phyloP scores from a whole-genome alignment of 2,113 vertebrate species.

The Spheniscus mendiculus region DNA sequence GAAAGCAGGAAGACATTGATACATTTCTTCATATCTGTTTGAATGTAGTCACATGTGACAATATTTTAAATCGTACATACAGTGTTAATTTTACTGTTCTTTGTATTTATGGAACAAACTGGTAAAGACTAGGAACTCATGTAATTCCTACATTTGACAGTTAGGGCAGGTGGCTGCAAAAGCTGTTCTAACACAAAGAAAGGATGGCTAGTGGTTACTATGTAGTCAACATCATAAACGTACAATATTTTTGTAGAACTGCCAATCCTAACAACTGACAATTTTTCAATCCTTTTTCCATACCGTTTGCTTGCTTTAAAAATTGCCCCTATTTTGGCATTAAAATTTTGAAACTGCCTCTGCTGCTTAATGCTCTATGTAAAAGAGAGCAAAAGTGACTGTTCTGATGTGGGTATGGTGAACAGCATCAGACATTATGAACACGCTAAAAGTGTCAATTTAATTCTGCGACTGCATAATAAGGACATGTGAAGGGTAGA shows the following conservation, averaged over 20 bases:
- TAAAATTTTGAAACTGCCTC: neutral
- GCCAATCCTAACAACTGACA: neutral
- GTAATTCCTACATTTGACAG: neutral
- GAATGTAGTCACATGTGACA: neutral
- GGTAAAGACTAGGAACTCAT: neutral
- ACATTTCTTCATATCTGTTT: neutral
- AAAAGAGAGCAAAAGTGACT: neutral
- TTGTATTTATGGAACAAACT: neutral
- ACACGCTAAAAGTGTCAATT: neutral
- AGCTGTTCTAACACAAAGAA: neutral
- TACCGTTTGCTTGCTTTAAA: neutral
- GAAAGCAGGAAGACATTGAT: neutral
- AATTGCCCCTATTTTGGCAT: neutral
- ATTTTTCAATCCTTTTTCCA: neutral
- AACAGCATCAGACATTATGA: neutral
- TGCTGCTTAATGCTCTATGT: neutral
- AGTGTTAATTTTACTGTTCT: neutral
- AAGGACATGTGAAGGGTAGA: neutral
- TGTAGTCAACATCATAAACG: neutral
- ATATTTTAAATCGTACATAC: rapidly evolving
- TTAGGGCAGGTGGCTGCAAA: neutral
- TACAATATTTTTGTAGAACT: neutral
- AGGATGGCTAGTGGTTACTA: neutral
- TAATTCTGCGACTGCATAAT: neutral
- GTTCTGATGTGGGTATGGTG: neutral